phyloP scores from a whole-genome alignment of 2,888 invertebrate species.

The Latrodectus elegans region DNA sequence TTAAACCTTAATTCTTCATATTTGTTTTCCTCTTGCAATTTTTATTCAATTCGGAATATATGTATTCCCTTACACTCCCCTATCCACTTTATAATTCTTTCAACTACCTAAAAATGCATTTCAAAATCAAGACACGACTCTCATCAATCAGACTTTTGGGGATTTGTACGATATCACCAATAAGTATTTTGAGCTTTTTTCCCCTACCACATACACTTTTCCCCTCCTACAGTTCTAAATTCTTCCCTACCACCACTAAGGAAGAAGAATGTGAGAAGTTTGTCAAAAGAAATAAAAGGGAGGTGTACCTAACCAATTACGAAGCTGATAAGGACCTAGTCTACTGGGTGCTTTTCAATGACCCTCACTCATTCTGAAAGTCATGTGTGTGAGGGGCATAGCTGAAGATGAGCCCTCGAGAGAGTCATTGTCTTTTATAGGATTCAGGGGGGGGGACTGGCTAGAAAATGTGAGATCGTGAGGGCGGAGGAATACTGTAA shows the following conservation, averaged over 20 bases:
- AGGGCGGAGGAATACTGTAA: slow-evolving; percentile 4
- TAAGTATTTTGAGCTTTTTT: slow-evolving; percentile 18
- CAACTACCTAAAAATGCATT: no score
- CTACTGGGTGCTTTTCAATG: slow-evolving; percentile 63
- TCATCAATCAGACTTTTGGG: slow-evolving; percentile 14
- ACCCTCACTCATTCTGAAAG: slow-evolving; percentile 22
- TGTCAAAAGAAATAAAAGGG: slow-evolving; percentile 55
- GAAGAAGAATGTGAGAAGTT: slow-evolving; percentile 28
- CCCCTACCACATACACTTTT: not conserved
- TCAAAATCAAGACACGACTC: not conserved
- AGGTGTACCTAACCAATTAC: slow-evolving; percentile 53
- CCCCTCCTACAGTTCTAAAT: not conserved
- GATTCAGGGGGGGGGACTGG: slow-evolving; percentile 14
- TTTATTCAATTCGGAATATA: no score
- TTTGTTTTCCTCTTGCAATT: no score
- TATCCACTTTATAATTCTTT: no score
- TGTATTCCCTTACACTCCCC: no score
- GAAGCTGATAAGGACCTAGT: slow-evolving; percentile 44
- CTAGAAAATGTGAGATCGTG: not conserved
- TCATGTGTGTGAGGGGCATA: slow-evolving; percentile 9
- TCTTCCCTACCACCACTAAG: not conserved
- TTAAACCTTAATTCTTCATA: no score
- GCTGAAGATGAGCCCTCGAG: slow-evolving; percentile 24
- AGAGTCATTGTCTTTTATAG: slow-evolving; percentile 59
- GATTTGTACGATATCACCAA: slow-evolving; percentile 27